These are phyloP conservation scores for Fratercula arctica DNA, from an alignment of 2,797 vertebrate genomes.

Conservation along the genomic window DNA sequence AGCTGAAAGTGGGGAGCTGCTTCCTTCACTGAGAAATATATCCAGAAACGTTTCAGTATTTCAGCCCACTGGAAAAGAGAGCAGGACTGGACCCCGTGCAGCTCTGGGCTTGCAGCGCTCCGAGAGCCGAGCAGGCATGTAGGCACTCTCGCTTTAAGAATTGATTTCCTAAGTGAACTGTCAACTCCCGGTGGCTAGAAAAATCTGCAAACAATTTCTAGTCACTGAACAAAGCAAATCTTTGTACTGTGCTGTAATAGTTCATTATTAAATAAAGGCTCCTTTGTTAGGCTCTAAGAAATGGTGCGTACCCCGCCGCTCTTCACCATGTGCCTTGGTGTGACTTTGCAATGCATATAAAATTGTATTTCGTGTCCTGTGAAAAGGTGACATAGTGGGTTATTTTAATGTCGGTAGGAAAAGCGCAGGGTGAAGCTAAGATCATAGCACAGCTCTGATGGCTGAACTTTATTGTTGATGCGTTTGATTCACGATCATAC, in stretches of 20 bases:
- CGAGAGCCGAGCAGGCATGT: background rate
- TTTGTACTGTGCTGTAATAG: slow-evolving; percentile 54
- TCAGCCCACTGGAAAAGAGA: background rate
- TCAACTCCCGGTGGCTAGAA: slow-evolving; percentile 49
- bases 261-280: slow-evolving; percentile 45
- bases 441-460: background rate
- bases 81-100: background rate
- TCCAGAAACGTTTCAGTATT: background rate
- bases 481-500: background rate
- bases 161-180: slow-evolving; percentile 53
- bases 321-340: background rate
- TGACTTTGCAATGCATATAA: slow-evolving; percentile 18
- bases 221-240: slow-evolving; percentile 58
- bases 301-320: background rate
- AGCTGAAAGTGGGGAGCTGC: background rate
- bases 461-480: background rate
- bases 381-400: background rate
- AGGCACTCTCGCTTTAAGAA: slow-evolving; percentile 31
- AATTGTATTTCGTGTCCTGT: background rate
- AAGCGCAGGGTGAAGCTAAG: background rate
- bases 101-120: background rate
- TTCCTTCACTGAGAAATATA: background rate
- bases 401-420: background rate
- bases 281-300: slow-evolving; percentile 45
- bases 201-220: slow-evolving; percentile 71